Conservation (phyloP, 2,797 vertebrate genomes). For the Anabas testudineus region DNA sequence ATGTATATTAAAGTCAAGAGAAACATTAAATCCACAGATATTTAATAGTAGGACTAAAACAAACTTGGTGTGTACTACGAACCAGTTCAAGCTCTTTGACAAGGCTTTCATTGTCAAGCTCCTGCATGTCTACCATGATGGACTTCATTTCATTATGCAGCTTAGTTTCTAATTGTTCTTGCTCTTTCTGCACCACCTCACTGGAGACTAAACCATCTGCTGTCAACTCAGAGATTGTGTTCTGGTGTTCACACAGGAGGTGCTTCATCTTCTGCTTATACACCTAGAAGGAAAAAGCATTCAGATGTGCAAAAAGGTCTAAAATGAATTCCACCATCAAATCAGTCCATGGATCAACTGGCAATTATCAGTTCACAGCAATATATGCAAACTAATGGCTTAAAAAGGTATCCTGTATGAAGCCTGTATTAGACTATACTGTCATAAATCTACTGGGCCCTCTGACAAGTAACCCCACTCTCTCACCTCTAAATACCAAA, state of each 20-base stretch:
- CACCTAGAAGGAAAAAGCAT: slow-evolving; percentile 79
- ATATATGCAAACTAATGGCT: no score
- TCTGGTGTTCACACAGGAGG: slow-evolving; percentile 93
- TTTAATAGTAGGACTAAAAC: background rate
- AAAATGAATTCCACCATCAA: background rate
- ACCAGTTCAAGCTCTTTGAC: slow-evolving; percentile 88
- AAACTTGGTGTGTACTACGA: slow-evolving; percentile 48
- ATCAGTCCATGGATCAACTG: background rate
- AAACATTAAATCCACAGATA: slow-evolving; percentile 5
- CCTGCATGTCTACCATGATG: slow-evolving; percentile 82
- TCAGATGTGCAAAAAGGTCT: background rate
- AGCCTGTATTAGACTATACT: no score
- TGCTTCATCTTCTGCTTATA: slow-evolving; percentile 98
- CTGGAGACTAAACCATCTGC: slow-evolving; percentile 73
- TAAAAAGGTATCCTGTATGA: no score
- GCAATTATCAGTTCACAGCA: background rate
- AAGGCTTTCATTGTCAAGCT: slow-evolving; percentile 81
- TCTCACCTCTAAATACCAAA: no score
- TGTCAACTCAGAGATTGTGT: slow-evolving; percentile 88
- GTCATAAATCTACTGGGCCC: no score
- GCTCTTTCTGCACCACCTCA: slow-evolving; percentile 85
- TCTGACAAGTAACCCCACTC: no score
- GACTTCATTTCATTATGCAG: slow-evolving; percentile 77
- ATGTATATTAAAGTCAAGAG: background rate
- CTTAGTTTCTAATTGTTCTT: slow-evolving; percentile 81